These are phyloP conservation scores for Agrilus cyanescens DNA, from an alignment of 2,888 invertebrate species.

Conservation along the genomic window DNA sequence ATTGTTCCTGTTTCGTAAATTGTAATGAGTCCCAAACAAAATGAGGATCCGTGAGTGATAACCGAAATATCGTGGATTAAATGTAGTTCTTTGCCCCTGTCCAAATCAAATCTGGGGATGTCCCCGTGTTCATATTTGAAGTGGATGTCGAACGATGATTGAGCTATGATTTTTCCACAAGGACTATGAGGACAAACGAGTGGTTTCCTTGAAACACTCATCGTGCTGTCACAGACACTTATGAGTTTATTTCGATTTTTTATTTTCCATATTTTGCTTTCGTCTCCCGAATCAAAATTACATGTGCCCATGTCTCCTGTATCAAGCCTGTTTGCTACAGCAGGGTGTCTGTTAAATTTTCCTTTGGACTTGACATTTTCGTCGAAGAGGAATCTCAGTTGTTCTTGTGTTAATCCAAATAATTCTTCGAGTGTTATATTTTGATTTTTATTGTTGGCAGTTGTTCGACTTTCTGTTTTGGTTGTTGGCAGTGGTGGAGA, in stretches of 20 bases:
- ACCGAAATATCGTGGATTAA: slow-evolving; percentile 23
- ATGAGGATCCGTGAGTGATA: slow-evolving; percentile 21
- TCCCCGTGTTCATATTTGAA: slow-evolving; percentile 30
- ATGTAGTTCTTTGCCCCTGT: slow-evolving; percentile 23
- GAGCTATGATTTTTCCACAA: slow-evolving; percentile 28
- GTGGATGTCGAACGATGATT: slow-evolving; percentile 27
- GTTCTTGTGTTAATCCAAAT: background rate
- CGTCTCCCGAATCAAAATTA: too few relatives aligned
- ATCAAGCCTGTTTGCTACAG: background rate
- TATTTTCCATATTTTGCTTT: too few relatives aligned
- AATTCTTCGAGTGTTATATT: background rate
- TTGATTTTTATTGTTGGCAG: background rate
- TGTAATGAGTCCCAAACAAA: slow-evolving; percentile 27
- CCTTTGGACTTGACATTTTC: background rate
- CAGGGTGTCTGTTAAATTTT: too few relatives aligned
- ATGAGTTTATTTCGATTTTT: too few relatives aligned
- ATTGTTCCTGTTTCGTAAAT: slow-evolving; percentile 19
- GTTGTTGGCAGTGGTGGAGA: background rate
- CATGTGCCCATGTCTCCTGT: too few relatives aligned
- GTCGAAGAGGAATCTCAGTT: background rate
- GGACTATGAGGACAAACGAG: slow-evolving; percentile 27
- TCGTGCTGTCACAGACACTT: background rate
- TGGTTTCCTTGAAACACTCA: slow-evolving; percentile 14
- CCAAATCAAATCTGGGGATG: slow-evolving; percentile 21
- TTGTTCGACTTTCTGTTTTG: slow-evolving; percentile 6